These are phyloP conservation scores for Psittacula cyanocephala DNA, from an alignment of 2,113 vertebrate species.

Conservation along the genomic window DNA sequence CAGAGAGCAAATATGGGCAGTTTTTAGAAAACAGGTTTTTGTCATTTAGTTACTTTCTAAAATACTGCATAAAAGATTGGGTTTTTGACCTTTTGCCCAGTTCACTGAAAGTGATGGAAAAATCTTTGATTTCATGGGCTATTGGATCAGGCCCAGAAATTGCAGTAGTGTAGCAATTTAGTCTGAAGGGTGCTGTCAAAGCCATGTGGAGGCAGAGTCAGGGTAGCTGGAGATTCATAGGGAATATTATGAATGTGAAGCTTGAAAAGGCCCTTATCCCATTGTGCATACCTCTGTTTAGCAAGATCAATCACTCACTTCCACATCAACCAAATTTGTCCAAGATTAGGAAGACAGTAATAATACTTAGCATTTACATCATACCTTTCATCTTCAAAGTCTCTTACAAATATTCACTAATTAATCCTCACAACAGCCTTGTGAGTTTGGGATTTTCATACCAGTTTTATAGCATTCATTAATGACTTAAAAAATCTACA, in stretches of 20 bases:
- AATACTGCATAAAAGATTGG: background rate
- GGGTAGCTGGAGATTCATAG: background rate
- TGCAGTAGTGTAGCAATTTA: background rate
- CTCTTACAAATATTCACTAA: constrained; percentile 43
- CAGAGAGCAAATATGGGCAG: background rate
- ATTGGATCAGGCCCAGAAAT: background rate
- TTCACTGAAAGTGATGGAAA: background rate
- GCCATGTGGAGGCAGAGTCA: rapidly evolving
- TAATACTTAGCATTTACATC: constrained; percentile 62
- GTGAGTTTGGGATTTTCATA: constrained; percentile 22
- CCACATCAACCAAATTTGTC: background rate
- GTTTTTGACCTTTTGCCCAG: background rate
- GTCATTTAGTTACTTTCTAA: background rate
- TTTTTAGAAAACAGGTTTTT: background rate
- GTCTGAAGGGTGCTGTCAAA: background rate
- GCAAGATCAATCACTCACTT: constrained; percentile 36
- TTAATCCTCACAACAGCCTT: constrained; percentile 26
- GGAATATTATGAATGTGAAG: constrained; percentile 1
- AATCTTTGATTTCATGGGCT: background rate
- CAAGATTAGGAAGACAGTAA: constrained; percentile 37
- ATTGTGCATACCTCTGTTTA: background rate
- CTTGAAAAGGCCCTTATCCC: background rate
- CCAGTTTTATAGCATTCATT: background rate
- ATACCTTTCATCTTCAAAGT: constrained; percentile 56
- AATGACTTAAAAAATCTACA: background rate